These are phyloP conservation scores for Amphimallon solstitiale DNA, from an alignment of 2,888 invertebrate species.

Conservation along the genomic window DNA sequence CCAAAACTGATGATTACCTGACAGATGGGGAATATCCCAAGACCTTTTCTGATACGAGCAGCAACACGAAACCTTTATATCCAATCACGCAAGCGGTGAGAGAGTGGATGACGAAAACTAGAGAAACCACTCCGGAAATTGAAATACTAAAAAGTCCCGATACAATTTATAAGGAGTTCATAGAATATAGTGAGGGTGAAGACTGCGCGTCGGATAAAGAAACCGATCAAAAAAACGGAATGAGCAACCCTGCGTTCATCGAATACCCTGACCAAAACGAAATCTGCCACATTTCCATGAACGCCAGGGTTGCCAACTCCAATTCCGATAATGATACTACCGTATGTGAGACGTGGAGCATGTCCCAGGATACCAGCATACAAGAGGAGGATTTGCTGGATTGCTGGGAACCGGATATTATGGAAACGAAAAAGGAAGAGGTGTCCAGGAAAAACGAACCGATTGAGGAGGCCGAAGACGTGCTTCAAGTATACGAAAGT, in stretches of 20 bases:
- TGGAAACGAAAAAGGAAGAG: neutral
- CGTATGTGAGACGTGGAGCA: conserved; percentile 28
- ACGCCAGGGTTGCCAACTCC: conserved; percentile 39
- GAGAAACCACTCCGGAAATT: conserved; percentile 61
- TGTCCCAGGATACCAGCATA: conserved; percentile 12
- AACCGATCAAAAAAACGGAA: conserved; percentile 38
- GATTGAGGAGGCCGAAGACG: conserved; percentile 52
- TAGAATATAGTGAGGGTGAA: conserved; percentile 32
- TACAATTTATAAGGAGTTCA: conserved; percentile 57
- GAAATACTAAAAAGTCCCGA: conserved; percentile 61
- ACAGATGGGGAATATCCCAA: no score
- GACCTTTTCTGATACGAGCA: neutral
- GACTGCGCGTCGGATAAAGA: conserved; percentile 44
- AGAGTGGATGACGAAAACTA: conserved; percentile 67
- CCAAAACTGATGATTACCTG: conserved; percentile 17
- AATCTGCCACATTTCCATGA: conserved; percentile 57
- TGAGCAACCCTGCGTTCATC: conserved; percentile 15
- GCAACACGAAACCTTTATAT: conserved; percentile 47
- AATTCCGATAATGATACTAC: conserved; percentile 39
- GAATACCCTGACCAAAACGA: conserved; percentile 48
- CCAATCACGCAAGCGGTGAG: conserved; percentile 71
- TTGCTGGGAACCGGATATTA: conserved; percentile 18
- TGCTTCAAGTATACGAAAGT: conserved; percentile 59
- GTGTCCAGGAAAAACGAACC: neutral
- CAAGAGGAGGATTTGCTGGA: conserved; percentile 20